Base-by-base conservation (phyloP, 2,113 vertebrate genomes). In the Pterocles burchelli region DNA sequence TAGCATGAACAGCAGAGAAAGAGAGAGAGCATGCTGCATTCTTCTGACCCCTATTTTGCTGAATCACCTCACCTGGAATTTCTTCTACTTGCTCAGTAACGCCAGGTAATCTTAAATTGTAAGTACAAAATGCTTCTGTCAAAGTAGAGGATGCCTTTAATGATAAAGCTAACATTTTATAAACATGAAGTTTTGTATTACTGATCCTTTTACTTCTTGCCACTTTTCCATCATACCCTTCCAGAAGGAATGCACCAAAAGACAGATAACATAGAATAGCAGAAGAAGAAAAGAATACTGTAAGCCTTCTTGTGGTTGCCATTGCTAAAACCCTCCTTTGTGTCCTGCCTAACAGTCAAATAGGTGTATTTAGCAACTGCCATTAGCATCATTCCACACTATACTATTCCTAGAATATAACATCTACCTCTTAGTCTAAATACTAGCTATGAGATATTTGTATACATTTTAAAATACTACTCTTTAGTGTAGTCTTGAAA, bases 341-440 rank as follows among this genome's bases (percentile, higher is more conserved):
- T 92, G 96, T 89, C 83, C 88, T 95, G 76, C 45, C n/a, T 94
- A 89, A 66, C 46, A 86, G 79, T 63, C 63, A 86, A 86, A 96
- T 76, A 94, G 49, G 70, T 91, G 73, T 85, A 34, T 73, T 96
- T 92, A 97, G 76, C 76, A 81, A 57, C 79, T 68, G 24, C 72
- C 73, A 75, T 84, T 93, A 92, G 68, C 76, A 75, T 92, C 85
- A 85, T 96, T 88, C 78, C 68, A 89, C 72, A 82, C 58, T 79
- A 3, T 76, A 84, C 65, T 90, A 48, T 96, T 97, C 96, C 96
- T 98, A 97, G 93, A 97, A 97, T 97, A 97, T 97, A 96, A 94
- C 97, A 98, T 98, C 97, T 98, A 98, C 97, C 98, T 98, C 97
- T 98, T 97, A 96, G 94, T 97, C 95, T 97, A 96, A 98, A 97